These are phyloP conservation scores for Echeneis naucrates DNA, from an alignment of 2,797 vertebrate species.

Conservation along the genomic window DNA sequence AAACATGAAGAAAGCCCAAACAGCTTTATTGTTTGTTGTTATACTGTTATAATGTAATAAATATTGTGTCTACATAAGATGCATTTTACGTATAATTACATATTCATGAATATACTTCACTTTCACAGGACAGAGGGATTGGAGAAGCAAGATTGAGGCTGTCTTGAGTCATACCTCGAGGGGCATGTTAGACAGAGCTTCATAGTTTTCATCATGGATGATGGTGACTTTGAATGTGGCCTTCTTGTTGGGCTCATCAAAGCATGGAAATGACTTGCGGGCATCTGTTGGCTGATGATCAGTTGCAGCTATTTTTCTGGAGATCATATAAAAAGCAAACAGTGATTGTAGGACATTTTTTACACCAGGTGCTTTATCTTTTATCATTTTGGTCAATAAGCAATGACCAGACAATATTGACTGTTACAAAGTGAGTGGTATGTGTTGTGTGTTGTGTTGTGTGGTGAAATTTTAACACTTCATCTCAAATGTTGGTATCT, in stretches of 20 bases:
- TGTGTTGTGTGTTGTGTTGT: no score
- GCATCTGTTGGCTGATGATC: conserved; percentile 98
- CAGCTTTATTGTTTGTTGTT: no score
- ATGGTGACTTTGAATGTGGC: conserved; percentile 93
- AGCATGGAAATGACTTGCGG: conserved; percentile 96
- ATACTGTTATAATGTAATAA: no score
- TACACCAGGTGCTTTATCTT: not conserved
- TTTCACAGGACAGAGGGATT: no score
- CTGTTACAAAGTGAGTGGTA: not conserved
- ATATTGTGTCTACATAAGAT: no score
- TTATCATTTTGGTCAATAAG: no score
- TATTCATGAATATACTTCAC: no score
- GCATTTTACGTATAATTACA: no score
- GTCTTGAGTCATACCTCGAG: conserved; percentile 78
- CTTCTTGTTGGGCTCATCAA: conserved; percentile 98
- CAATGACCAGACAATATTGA: not conserved
- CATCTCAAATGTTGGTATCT: no score
- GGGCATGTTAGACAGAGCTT: conserved; percentile 95
- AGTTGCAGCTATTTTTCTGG: conserved; percentile 96
- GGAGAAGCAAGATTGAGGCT: no score
- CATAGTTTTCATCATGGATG: conserved; percentile 80
- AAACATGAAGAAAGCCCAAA: no score
- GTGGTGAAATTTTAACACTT: no score
- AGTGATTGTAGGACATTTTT: conserved; percentile 18
- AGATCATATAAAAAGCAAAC: conserved; percentile 51